These are phyloP conservation scores for Thalassaphorura encarpata DNA, from an alignment of 1,140 invertebrate genomes.

Conservation along the genomic window DNA sequence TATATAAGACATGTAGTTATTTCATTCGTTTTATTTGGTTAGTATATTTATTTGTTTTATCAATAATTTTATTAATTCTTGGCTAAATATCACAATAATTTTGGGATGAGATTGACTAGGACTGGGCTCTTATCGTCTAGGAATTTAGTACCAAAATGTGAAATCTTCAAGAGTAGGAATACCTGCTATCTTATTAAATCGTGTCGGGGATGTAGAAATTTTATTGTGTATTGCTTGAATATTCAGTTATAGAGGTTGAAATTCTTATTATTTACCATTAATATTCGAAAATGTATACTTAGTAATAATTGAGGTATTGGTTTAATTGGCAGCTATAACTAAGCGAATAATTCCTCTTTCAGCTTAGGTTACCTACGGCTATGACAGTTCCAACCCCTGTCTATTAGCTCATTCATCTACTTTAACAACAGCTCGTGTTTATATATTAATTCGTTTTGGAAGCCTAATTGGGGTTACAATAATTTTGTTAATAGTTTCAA, in stretches of 20 bases:
- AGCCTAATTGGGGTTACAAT: not conserved
- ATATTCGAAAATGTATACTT: constrained; percentile 33
- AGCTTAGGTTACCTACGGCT: constrained; percentile 28
- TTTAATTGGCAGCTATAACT: constrained; percentile 49
- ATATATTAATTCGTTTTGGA: constrained; percentile 26
- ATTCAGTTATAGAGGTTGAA: constrained; percentile 44
- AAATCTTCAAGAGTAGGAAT: constrained; percentile 51
- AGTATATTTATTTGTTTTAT: constrained; percentile 52
- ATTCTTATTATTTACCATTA: constrained; percentile 38
- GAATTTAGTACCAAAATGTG: constrained; percentile 53
- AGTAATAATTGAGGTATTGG: constrained; percentile 40
- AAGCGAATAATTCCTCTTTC: constrained; percentile 65
- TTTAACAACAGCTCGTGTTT: constrained; percentile 33
- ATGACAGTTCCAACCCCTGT: constrained; percentile 33
- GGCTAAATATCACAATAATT: constrained; percentile 53
- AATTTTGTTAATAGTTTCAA: constrained; percentile 17
- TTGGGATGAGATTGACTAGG: constrained; percentile 58
- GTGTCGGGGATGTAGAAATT: constrained; percentile 48
- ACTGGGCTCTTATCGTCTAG: constrained; percentile 53
- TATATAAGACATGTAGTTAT: constrained; percentile 47
- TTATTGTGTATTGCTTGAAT: constrained; percentile 47
- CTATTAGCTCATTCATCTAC: constrained; percentile 34
- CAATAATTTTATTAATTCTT: constrained; percentile 57
- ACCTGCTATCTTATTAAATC: constrained; percentile 51
- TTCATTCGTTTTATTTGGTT: constrained; percentile 47